Percentiles rank a stretch among this genome's conserved stretches.
These are phyloP conservation scores for Dryobates pubescens DNA, from an alignment of 2,797 vertebrate genomes.

Conservation along the genomic window DNA sequence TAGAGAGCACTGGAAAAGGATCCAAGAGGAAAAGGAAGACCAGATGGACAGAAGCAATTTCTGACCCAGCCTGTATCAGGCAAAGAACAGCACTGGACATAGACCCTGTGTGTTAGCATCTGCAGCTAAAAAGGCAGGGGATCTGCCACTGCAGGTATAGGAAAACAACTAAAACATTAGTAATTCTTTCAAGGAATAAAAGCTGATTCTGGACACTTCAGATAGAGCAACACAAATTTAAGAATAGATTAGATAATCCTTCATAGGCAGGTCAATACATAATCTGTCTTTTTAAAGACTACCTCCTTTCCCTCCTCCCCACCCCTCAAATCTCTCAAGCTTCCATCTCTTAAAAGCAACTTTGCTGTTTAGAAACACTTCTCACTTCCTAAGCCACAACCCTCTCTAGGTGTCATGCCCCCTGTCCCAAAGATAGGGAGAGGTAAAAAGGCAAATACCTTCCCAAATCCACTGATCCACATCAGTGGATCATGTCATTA, in stretches of 20 bases:
- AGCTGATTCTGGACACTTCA: background rate
- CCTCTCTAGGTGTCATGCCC: background rate
- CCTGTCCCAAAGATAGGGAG: background rate
- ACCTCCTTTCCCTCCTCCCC: accelerated
- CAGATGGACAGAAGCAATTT: background rate
- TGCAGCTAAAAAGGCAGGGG: background rate
- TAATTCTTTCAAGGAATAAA: background rate
- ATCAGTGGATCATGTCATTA: background rate
- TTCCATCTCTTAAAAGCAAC: background rate
- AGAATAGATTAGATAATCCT: background rate
- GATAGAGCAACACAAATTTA: background rate
- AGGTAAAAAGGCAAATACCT: background rate
- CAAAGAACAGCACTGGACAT: background rate
- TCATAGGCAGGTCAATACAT: accelerated
- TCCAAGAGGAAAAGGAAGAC: background rate
- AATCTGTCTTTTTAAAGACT: background rate
- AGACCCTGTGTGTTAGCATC: background rate
- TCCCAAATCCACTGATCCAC: background rate
- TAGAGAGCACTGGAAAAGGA: background rate
- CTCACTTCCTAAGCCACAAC: background rate
- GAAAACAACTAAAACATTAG: background rate
- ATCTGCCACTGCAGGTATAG: background rate
- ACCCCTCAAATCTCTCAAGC: background rate
- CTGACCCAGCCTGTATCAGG: background rate
- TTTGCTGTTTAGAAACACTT: background rate